Evolutionary conservation across 2,888 invertebrate species (phyloP), one percentile per base, ranked within the genome.

Genomic region (Catonia carolina): DNA sequence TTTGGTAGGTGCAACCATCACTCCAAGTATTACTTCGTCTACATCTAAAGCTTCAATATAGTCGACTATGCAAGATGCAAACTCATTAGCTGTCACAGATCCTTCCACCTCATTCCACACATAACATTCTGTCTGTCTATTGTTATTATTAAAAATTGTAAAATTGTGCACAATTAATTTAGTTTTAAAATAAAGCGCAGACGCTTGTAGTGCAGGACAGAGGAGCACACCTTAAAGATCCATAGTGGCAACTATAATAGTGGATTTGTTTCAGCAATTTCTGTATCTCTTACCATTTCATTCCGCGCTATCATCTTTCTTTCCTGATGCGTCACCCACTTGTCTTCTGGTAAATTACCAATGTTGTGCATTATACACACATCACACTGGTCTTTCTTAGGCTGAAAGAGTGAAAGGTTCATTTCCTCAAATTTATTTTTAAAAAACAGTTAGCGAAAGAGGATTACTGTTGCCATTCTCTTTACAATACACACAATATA

Each of bases 1-100:
- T 68, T 61, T 68, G 67, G 33, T 63, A 62, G 1, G 61, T 61
- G 41, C 67, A 68, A 5, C 66, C 67, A 57, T 69, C 67, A 48
- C 66, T 67, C 37, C 59, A 68, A 14, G 67, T 47, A 53, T 55
- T 20, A 31, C 31, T 15, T 50, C 14, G 45, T 56, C 12, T n/a
- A 51, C 39, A 3, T 36, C 41, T 6, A 45, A 18, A 57, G 52
- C 37, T 14, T 47, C 14, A 8, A 55, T 49, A 49, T 59, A 55
- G 15, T 62, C 52, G 17, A 47, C 56, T 0, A 62, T 35, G n/a
- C 56, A 55, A 33, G 47, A 56, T 14, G 52, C 47, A 56, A 61
- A 60, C 12, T 48, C 22, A 33, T 37, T 53, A 8, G 62, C 58
- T 12, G 20, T 17, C 12, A 62, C 36, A 18, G 35, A 49, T 6